Percentiles rank a stretch among this genome's conserved stretches.
Conservation (phyloP, 2,113 vertebrate species). For the Dromiciops gliroides region DNA sequence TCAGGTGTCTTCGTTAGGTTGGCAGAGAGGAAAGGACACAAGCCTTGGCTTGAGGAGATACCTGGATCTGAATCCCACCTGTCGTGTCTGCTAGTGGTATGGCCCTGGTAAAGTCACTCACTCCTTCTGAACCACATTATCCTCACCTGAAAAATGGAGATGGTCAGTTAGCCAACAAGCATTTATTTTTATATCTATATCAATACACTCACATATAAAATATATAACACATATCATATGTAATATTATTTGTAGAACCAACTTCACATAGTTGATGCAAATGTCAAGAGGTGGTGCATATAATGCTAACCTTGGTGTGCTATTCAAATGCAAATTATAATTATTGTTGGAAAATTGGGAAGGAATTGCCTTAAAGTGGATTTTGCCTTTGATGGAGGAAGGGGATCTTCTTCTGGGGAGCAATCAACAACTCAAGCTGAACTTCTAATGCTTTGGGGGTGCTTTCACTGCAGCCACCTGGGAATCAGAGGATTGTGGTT, state of each 20-base stretch:
- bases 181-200: no score
- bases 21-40: not conserved
- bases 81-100: not conserved
- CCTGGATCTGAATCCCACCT: not conserved
- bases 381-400: not conserved
- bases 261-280: not conserved
- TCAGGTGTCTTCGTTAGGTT: not conserved
- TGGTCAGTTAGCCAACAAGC: not conserved
- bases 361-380: not conserved
- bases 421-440: not conserved
- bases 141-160: conserved; percentile 12
- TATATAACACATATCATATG: not conserved
- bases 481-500: not conserved
- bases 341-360: not conserved
- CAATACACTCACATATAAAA: no score
- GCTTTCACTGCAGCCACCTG: not conserved
- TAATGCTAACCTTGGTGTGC: not conserved
- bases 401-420: not conserved
- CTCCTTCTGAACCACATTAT: not conserved
- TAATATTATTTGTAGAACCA: not conserved
- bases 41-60: not conserved
- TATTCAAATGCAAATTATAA: not conserved
- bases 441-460: not conserved
- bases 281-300: not conserved
- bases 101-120: conserved; percentile 13